Conservation (phyloP, 2,113 vertebrate genomes). For the Progne subis region DNA sequence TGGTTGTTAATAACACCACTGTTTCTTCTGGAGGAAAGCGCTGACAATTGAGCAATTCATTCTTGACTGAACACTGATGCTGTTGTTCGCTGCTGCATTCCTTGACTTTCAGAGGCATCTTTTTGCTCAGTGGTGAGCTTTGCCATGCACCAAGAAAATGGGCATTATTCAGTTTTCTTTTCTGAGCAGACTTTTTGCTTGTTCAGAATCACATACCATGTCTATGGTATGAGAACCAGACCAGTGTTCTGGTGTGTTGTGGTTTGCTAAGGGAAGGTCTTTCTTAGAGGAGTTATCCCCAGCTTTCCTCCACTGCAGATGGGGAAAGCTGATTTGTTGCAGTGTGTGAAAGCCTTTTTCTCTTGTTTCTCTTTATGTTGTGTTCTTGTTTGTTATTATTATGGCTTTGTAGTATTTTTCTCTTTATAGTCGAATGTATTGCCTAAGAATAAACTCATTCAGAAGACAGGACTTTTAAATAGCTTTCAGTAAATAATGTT, state of each 20-base stretch:
- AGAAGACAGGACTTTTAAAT: neutral
- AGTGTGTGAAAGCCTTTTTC: neutral
- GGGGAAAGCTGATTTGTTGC: neutral
- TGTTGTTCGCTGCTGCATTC: neutral
- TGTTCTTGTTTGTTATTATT: neutral
- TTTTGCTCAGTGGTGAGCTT: neutral
- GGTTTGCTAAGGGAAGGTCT: neutral
- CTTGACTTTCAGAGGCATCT: neutral
- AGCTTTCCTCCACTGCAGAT: neutral
- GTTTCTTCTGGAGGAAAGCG: neutral
- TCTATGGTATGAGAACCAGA: neutral
- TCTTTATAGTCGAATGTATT: neutral
- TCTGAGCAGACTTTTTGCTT: neutral
- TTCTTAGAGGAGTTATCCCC: neutral
- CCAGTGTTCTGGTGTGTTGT: neutral
- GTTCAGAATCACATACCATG: neutral
- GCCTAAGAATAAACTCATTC: neutral
- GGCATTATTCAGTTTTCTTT: neutral
- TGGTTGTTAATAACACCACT: slow-evolving; percentile 53
- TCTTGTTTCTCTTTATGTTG: neutral
- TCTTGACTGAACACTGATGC: slow-evolving; percentile 26
- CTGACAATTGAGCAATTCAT: neutral
- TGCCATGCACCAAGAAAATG: neutral
- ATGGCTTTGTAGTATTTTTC: neutral
- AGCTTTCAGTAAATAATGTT: neutral